phyloP scores from a whole-genome alignment of 2,113 vertebrate species.

The Rhineura floridana region DNA sequence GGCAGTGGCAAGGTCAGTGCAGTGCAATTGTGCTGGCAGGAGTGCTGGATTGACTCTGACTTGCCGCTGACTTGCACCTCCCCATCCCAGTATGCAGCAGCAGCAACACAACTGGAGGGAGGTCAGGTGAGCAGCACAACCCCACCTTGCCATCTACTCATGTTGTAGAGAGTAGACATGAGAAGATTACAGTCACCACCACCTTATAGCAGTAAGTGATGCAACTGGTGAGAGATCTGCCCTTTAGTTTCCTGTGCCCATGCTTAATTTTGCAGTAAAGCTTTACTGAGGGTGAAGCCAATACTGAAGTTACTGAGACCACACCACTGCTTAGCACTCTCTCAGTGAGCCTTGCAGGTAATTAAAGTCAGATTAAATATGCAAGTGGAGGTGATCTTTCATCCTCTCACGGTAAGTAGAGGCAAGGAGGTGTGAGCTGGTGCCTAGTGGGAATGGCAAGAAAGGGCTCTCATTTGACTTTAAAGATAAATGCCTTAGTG shows the following conservation, averaged over 20 bases:
- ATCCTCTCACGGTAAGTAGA: conserved; percentile 19
- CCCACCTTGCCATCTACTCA: background rate
- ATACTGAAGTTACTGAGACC: background rate
- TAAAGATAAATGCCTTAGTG: background rate
- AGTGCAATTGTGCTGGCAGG: too few species aligned
- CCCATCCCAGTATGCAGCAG: too few species aligned
- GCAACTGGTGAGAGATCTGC: background rate
- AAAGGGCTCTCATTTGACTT: fast-evolving
- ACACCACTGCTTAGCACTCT: background rate
- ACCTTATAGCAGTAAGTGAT: background rate
- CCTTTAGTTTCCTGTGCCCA: background rate
- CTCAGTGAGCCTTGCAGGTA: background rate
- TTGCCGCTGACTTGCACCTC: too few species aligned
- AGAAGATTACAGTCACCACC: background rate
- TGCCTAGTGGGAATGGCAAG: background rate
- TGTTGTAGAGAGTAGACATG: background rate
- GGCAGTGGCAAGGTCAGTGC: too few species aligned
- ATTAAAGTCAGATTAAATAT: conserved; percentile 42
- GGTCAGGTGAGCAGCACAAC: too few species aligned
- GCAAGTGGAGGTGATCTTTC: conserved; percentile 36
- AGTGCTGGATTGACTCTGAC: too few species aligned
- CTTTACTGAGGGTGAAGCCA: background rate
- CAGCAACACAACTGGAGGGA: too few species aligned
- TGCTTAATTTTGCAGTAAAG: background rate
- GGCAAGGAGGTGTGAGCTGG: background rate